Evolutionary conservation across 1,140 invertebrate genomes (phyloP).

Genomic region (Solen grandis): DNA sequence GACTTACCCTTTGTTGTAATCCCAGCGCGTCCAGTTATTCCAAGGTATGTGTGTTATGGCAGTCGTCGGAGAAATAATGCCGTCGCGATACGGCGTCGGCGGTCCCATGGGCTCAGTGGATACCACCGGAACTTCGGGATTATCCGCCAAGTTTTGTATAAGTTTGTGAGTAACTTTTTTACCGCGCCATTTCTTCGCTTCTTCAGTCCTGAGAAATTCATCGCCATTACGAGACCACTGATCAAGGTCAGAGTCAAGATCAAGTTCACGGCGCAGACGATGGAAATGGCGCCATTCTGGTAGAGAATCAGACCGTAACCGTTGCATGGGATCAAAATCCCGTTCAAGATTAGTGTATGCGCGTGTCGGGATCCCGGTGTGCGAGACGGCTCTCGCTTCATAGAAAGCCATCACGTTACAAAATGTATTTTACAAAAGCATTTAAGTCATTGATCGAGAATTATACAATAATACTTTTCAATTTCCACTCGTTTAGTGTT

Average conservation of each 20-base stretch:
- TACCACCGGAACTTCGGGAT: not conserved
- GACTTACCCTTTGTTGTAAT: no score
- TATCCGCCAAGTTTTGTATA: not conserved
- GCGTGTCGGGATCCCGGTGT: not conserved
- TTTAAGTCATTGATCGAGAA: no score
- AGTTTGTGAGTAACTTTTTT: slow-evolving; percentile 3
- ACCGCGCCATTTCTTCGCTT: slow-evolving; percentile 32
- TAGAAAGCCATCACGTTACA: slow-evolving; percentile 34
- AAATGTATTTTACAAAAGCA: no score
- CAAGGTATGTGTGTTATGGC: slow-evolving; percentile 29
- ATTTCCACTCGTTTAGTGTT: no score
- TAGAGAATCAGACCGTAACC: slow-evolving; percentile 33
- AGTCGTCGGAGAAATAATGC: not conserved
- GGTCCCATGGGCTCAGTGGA: slow-evolving; percentile 47
- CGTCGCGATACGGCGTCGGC: slow-evolving; percentile 7
- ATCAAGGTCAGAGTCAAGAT: slow-evolving; percentile 48
- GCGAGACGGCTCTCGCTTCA: slow-evolving; percentile 25
- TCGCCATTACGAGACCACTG: slow-evolving; percentile 7
- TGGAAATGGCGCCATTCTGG: slow-evolving; percentile 45
- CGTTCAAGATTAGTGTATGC: not conserved
- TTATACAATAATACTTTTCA: no score
- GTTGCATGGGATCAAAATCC: not conserved
- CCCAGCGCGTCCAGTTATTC: slow-evolving; percentile 47
- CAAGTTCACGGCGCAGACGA: slow-evolving; percentile 31
- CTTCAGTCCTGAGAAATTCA: slow-evolving; percentile 19